These are phyloP conservation scores for Myotis findleyi DNA, from an alignment of 2,797 vertebrate genomes.

Conservation along the genomic window DNA sequence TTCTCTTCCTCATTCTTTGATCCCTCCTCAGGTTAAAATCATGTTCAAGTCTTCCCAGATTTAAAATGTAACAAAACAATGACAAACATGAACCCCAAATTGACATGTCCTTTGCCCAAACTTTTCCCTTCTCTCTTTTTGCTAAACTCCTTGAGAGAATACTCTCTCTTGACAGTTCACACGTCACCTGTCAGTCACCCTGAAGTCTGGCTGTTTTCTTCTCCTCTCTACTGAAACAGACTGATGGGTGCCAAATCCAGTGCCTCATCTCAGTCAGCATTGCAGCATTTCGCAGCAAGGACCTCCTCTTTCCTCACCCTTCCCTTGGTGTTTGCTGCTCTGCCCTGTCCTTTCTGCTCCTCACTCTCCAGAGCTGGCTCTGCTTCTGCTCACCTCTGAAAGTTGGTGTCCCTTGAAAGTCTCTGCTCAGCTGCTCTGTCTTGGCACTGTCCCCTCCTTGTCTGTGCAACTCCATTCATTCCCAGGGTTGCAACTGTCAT, in stretches of 20 bases:
- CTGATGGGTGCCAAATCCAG: background rate
- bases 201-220: background rate
- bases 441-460: background rate
- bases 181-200: background rate
- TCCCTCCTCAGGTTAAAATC: background rate
- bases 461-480: background rate
- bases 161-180: too few relatives aligned
- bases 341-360: background rate
- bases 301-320: background rate
- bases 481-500: background rate
- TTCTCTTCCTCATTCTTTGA: background rate
- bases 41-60: background rate
- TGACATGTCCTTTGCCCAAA: background rate
- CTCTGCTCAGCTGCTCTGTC: background rate
- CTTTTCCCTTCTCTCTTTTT: background rate
- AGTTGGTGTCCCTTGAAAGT: background rate
- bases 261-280: accelerated
- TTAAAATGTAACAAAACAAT: background rate
- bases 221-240: background rate
- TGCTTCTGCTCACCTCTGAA: background rate
- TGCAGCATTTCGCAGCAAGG: background rate
- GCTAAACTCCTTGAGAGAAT: background rate
- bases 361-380: background rate
- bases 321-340: background rate
- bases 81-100: background rate